A percentile compares a stretch with the other conserved stretches of the same genome.
Conservation (phyloP, 2,888 invertebrate genomes). For the Conomelus anceps region DNA sequence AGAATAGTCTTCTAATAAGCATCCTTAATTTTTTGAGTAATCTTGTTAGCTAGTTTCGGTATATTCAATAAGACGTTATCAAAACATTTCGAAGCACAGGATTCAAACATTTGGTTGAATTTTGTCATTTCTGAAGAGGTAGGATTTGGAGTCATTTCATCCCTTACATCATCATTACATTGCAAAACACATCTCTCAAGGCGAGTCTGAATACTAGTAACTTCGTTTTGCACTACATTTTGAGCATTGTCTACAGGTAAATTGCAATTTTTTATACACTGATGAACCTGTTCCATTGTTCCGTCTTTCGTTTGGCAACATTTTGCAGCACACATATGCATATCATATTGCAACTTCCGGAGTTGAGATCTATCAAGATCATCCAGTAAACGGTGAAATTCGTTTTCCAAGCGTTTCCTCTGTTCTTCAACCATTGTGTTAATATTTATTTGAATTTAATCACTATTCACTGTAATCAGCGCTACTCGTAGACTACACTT, state of each 20-base stretch:
- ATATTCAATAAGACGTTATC: background rate
- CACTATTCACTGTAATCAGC: background rate
- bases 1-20: background rate
- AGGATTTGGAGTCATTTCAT: background rate
- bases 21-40: background rate
- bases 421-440: background rate
- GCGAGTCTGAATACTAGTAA: background rate
- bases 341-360: background rate
- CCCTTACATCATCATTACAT: constrained; percentile 3
- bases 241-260: background rate
- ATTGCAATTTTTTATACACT: background rate
- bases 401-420: background rate
- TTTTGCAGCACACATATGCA: constrained; percentile 2
- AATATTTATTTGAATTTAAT: background rate
- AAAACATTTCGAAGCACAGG: background rate
- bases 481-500: background rate
- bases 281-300: background rate
- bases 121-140: background rate
- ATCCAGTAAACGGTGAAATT: background rate
- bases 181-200: constrained; percentile 3
- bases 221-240: background rate
- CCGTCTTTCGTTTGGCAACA: constrained; percentile 2
- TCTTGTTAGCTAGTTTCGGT: background rate
- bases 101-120: background rate
- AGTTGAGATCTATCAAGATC: background rate